Conservation (phyloP, 2,888 invertebrate genomes). For the Syrista parreyssii region DNA sequence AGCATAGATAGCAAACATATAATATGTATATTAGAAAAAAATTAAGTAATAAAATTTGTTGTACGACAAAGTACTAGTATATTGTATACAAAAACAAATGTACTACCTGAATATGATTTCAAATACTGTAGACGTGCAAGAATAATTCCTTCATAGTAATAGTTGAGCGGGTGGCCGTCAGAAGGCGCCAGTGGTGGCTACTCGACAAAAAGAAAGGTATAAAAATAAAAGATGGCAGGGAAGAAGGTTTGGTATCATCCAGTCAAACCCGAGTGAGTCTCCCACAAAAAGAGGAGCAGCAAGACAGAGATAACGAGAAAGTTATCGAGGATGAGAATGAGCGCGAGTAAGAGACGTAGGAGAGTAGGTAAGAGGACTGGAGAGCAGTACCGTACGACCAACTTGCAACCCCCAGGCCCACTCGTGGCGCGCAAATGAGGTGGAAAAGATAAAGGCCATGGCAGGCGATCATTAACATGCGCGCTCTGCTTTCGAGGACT, state of each 20-base stretch:
- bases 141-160: neutral
- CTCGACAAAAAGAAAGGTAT: neutral
- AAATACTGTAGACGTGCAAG: neutral
- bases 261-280: neutral
- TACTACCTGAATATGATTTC: neutral
- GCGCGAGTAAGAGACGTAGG: neutral
- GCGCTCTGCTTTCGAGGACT: slow-evolving; percentile 56
- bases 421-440: slow-evolving; percentile 64
- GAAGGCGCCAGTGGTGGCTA: neutral
- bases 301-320: neutral
- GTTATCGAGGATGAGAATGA: neutral
- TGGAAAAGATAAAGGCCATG: slow-evolving; percentile 65
- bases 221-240: neutral
- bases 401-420: slow-evolving; percentile 43
- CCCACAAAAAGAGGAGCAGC: neutral
- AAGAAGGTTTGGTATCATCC: neutral
- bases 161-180: neutral
- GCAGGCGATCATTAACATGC: slow-evolving; percentile 65
- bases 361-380: slow-evolving; percentile 7
- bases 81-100: neutral
- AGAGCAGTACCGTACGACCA: slow-evolving; percentile 21
- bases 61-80: neutral
- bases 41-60: neutral
- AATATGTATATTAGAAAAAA: neutral
- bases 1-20: neutral